phyloP scores from a whole-genome alignment of 1,140 invertebrate genomes.

The Papilio dardanus region DNA sequence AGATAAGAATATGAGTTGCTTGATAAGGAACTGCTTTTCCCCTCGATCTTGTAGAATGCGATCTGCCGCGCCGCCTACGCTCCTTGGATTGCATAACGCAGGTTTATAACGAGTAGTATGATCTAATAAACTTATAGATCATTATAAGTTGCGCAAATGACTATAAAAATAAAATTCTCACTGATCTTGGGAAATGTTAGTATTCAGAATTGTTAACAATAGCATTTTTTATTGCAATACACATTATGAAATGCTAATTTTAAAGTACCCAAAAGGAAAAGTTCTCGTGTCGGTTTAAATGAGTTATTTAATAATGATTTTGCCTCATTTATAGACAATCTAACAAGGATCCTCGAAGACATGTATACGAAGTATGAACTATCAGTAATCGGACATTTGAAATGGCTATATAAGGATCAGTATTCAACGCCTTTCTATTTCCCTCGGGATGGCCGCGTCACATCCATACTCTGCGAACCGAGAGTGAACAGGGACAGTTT shows the following conservation, averaged over 20 bases:
- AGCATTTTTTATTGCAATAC: neutral
- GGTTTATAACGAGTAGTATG: neutral
- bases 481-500: slow-evolving; percentile 58
- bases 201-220: neutral
- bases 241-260: neutral
- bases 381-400: slow-evolving; percentile 39
- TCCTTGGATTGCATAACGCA: neutral
- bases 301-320: neutral
- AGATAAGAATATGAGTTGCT: neutral
- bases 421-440: slow-evolving; percentile 56
- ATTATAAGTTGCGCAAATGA: neutral
- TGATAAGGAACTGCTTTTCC: slow-evolving; percentile 2
- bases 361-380: slow-evolving; percentile 46
- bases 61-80: neutral
- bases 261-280: neutral
- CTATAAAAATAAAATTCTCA: neutral
- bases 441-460: slow-evolving; percentile 47
- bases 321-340: slow-evolving; percentile 50
- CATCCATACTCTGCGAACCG: slow-evolving; percentile 37
- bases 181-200: neutral
- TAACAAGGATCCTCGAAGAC: slow-evolving; percentile 51
- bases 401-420: slow-evolving; percentile 41
- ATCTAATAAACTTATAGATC: neutral
- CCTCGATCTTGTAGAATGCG: slow-evolving; percentile 2
- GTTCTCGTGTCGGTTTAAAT: neutral